Base-by-base conservation (phyloP, 1,140 invertebrate species). In the Trichoplusia ni region DNA sequence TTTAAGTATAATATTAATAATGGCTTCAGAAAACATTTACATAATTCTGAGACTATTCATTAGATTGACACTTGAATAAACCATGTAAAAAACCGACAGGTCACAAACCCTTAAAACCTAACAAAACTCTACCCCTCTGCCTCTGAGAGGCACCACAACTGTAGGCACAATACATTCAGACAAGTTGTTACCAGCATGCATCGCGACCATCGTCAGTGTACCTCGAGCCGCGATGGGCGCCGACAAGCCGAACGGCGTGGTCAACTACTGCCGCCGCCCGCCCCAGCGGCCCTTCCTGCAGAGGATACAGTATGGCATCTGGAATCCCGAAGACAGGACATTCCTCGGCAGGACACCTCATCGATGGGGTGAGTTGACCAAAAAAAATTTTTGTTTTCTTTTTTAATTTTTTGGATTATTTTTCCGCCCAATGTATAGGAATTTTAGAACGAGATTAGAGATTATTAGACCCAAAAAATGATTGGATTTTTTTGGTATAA, bases 281-380 rank as follows among this genome's bases (percentile, higher is more conserved):
- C 79, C 80, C 1, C 82, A 88, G 25, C 51, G 87, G 1, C 85
- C 85, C 4, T 77, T 90, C 42, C 56, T 87, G 7, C 79, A 94
- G 74, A 86, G 83, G 27, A 88, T 95, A 54, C 83, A 90, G 21
- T 91, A 93, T 71, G 92, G 91, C 27, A 81, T 96, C 37, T 96
- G 95, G 90, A 92, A 96, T 90, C 92, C 93, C 0, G 88, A 93
- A 35, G 93, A 92, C 47, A 91, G 91, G 63, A 91, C 93, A 19
- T 92, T 95, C 70, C 82, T 96, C 0, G 95, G 95, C 5, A 91
- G 95, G 65, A 96, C 93, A 16, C 89, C 83, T 0, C 92, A 92
- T 75, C 93, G 93, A 91, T 97, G 96, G 96, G 93, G 95, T 96
- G 92, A 93, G 92, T 73, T 11, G 8, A 0, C 33, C 13, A 29